Percentiles rank a stretch among this genome's conserved stretches.
phyloP scores from a whole-genome alignment of 2,888 invertebrate species.

The Diaphora mendica region DNA sequence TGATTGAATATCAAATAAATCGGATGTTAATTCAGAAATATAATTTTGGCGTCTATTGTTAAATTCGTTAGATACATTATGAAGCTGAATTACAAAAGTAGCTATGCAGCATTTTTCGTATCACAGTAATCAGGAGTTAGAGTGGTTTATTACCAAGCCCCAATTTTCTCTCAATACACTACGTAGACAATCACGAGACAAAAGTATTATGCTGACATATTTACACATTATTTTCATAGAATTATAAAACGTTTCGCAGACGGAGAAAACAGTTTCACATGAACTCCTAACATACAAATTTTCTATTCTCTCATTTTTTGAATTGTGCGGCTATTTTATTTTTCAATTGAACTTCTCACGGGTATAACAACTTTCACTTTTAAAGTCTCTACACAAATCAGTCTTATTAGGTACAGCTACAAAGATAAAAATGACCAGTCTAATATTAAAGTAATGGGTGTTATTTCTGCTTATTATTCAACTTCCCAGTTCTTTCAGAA shows the following conservation, averaged over 20 bases:
- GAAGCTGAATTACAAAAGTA: not conserved
- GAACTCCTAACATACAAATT: slow-evolving; percentile 8
- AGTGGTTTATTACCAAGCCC: not conserved
- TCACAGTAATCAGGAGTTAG: not conserved
- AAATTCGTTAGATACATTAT: not conserved
- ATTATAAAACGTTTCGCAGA: not conserved
- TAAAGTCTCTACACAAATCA: slow-evolving; percentile 22
- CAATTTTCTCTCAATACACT: not conserved
- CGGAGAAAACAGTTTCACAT: slow-evolving; percentile 11
- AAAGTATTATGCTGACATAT: not conserved
- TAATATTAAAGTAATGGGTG: not conserved
- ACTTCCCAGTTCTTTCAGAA: not conserved
- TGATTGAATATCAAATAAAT: not conserved
- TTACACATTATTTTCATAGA: not conserved
- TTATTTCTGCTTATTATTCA: not conserved
- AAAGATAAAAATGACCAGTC: not conserved
- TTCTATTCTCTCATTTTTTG: slow-evolving; percentile 12
- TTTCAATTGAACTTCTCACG: slow-evolving; percentile 20
- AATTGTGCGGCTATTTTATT: not conserved
- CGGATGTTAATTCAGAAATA: not conserved
- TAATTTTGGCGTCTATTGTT: not conserved
- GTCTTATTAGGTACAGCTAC: not conserved
- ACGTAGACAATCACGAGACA: not conserved
- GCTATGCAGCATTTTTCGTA: not conserved
- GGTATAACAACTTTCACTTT: slow-evolving; percentile 23